A percentile compares a stretch with the other conserved stretches of the same genome.
Conservation (phyloP, 2,888 invertebrate genomes). For the Erebia aethiops region DNA sequence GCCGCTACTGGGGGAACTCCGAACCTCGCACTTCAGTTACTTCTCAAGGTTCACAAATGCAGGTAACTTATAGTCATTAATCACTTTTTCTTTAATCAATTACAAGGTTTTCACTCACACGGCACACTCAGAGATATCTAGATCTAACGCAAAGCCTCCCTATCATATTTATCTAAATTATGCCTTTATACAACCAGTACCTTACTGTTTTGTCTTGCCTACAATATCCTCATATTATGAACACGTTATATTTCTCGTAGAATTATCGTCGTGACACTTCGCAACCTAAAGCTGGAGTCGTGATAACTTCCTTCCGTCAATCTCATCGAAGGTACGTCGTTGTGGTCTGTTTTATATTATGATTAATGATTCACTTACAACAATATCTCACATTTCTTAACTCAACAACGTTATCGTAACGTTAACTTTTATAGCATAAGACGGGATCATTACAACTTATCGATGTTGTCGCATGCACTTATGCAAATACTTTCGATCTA, state of each 20-base stretch:
- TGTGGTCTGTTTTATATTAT: conserved; percentile 15
- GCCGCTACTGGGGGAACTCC: conserved; percentile 72
- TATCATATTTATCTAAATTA: too few relatives aligned
- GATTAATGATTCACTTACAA: too few relatives aligned
- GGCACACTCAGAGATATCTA: too few relatives aligned
- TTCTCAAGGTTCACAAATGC: conserved; percentile 72
- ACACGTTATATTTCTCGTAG: conserved; percentile 46
- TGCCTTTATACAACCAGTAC: too few relatives aligned
- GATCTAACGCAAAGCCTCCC: too few relatives aligned
- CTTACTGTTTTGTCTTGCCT: too few relatives aligned
- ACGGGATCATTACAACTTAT: conserved; percentile 56
- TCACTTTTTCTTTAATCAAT: too few relatives aligned
- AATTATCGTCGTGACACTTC: conserved; percentile 77
- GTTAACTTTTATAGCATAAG: conserved; percentile 49
- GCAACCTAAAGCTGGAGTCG: conserved; percentile 91
- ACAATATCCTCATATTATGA: not conserved
- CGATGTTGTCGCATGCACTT: conserved; percentile 69
- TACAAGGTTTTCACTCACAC: too few relatives aligned
- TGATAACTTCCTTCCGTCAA: conserved; percentile 94
- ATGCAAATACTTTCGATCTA: conserved; percentile 35
- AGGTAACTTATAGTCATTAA: conserved; percentile 51
- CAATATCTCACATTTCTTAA: conserved; percentile 17
- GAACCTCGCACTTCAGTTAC: conserved; percentile 76
- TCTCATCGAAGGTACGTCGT: conserved; percentile 90
- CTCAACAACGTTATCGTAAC: conserved; percentile 19